These are phyloP conservation scores for Florisuga fusca DNA, from an alignment of 2,797 vertebrate species.

Conservation along the genomic window DNA sequence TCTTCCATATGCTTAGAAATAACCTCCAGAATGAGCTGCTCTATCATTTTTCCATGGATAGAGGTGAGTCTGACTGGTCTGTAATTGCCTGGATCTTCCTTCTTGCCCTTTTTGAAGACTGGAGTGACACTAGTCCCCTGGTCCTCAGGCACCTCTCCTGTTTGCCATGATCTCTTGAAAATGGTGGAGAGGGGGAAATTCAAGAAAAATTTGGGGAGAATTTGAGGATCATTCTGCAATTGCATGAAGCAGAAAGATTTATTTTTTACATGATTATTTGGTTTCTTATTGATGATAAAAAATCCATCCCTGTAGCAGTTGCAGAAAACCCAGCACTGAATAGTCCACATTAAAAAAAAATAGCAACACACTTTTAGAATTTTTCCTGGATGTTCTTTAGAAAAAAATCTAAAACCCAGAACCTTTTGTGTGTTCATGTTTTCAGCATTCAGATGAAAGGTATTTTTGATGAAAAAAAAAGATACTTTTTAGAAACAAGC, in stretches of 20 bases:
- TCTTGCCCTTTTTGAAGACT: too few species aligned
- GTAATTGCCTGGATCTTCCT: too few species aligned
- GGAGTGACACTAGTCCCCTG: too few species aligned
- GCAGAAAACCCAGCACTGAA: neutral
- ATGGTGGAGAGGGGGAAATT: neutral
- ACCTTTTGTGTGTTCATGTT: neutral
- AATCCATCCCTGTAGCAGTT: neutral
- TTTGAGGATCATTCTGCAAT: neutral
- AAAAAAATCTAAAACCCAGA: neutral
- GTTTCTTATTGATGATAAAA: neutral
- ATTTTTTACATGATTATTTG: neutral
- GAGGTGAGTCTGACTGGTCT: too few species aligned
- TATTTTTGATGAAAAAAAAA: neutral
- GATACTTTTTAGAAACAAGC: constrained; percentile 20
- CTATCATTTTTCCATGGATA: too few species aligned
- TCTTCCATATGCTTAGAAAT: too few species aligned
- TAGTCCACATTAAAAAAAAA: neutral
- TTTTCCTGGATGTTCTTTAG: neutral
- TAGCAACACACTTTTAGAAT: neutral
- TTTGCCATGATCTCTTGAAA: too few species aligned
- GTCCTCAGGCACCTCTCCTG: too few species aligned
- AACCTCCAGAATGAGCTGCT: too few species aligned
- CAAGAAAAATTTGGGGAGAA: neutral
- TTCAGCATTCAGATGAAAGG: neutral
- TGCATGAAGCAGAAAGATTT: neutral